Evolutionary conservation across 2,888 invertebrate genomes (phyloP), one percentile per base, ranked within the genome.

Genomic region (Eupsilia transversa): DNA sequence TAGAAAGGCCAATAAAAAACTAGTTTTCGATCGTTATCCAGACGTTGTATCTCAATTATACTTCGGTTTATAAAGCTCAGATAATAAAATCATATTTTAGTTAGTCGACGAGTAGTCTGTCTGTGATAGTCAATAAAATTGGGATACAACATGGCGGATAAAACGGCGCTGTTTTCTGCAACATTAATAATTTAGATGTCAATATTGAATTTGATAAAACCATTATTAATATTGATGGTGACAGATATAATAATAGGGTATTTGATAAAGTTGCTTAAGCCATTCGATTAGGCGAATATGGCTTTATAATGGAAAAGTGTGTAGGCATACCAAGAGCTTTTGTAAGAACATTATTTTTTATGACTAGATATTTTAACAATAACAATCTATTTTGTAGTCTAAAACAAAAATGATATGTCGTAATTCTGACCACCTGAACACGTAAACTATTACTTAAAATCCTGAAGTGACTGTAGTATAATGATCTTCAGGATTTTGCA

Each of bases 1-100:
- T 86, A 88, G 89, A 90, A 88, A 85, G 85, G 84, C 86, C 83
- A 87, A 89, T 86, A 90, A 87, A 86, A 89, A 89, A 89, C 89
- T 84, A 86, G 88, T 90, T 89, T 87, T 74, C 64, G 74, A 87
- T 89, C 86, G 83, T 83, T 88, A 88, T 86, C 82, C 80, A 84
- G 82, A 82, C 83, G 72, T 83, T 86, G 85, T 81, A 87, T 83
- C 84, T 87, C 83, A 84, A 85, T 81, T 71, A 85, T 79, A 65
- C 49, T 60, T 67, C 35, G 64, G 64, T 68, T 57, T 78, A 77
- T 81, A 73, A 68, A 73, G 72, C 56, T 80, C 74, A 65, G 60
- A 73, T 83, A 89, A 84, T 88, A 87, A 86, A 87, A 86, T 82
- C 85, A 86, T 84, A 86, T 87, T 86, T 83, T 82, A 74, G 61